phyloP scores from a whole-genome alignment of 2,888 invertebrate species.

The Tricholauxania praeusta region DNA sequence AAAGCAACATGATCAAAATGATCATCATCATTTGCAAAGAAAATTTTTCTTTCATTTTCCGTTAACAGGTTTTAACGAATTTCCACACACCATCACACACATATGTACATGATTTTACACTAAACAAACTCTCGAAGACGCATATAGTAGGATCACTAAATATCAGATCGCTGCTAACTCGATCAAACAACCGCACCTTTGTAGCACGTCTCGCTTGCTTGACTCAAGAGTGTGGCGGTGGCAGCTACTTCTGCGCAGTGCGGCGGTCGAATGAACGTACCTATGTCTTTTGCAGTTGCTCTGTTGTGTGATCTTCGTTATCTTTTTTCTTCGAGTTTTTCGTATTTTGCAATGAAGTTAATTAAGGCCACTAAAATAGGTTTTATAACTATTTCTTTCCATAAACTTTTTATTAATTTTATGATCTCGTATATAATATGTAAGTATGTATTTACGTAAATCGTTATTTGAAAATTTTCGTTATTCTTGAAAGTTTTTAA shows the following conservation, averaged over 20 bases:
- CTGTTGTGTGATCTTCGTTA: conserved; percentile 4
- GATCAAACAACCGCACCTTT: conserved; percentile 16
- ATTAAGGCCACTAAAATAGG: conserved; percentile 32
- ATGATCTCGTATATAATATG: too few species aligned
- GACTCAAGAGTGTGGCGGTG: conserved; percentile 8
- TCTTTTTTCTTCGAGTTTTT: background rate
- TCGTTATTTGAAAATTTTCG: too few species aligned
- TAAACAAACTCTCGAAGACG: conserved; percentile 17
- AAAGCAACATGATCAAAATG: conserved; percentile 43
- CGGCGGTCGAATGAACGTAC: background rate
- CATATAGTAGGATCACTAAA: background rate
- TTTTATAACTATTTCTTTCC: background rate
- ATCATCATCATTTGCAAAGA: conserved; percentile 39
- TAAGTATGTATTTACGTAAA: too few species aligned
- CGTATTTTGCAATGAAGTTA: conserved; percentile 6
- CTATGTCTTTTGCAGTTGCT: background rate
- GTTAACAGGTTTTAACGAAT: conserved; percentile 52
- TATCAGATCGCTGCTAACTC: background rate
- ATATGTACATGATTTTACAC: background rate
- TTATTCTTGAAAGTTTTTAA: too few species aligned
- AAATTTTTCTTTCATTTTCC: conserved; percentile 60
- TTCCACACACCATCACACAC: conserved; percentile 1
- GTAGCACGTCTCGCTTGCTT: conserved; percentile 28
- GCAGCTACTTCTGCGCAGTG: conserved; percentile 13
- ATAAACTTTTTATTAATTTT: too few species aligned